Conservation (phyloP, 2,888 invertebrate species). For the Standfussiana lucernea region DNA sequence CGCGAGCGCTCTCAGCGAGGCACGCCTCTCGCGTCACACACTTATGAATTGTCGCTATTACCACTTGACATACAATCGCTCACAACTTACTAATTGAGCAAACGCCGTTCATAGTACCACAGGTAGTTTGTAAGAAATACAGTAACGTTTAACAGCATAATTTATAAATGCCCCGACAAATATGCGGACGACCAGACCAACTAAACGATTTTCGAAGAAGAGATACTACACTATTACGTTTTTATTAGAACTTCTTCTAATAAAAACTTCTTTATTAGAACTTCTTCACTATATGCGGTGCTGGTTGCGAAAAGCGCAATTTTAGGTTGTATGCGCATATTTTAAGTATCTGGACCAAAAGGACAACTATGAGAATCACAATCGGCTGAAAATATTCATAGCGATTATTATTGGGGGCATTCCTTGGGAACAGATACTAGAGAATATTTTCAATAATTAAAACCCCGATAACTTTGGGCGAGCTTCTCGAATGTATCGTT, state of each 20-base stretch:
- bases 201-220: background rate
- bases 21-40: conserved; percentile 16
- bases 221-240: no score
- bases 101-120: conserved; percentile 5
- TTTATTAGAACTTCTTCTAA: no score
- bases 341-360: background rate
- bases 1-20: conserved; percentile 5
- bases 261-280: no score
- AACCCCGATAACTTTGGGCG: background rate
- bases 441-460: background rate
- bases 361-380: background rate
- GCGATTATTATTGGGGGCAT: background rate
- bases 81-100: conserved; percentile 23
- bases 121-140: conserved; percentile 7
- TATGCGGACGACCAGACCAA: no score
- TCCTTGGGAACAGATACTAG: background rate
- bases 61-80: conserved; percentile 6
- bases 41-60: conserved; percentile 17
- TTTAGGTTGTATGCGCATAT: background rate
- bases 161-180: background rate
- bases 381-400: conserved; percentile 4
- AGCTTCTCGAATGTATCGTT: background rate
- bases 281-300: background rate
- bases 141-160: background rate
- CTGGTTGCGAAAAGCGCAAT: background rate